phyloP scores from a whole-genome alignment of 1,140 invertebrate species.

The Nasonia vitripennis region DNA sequence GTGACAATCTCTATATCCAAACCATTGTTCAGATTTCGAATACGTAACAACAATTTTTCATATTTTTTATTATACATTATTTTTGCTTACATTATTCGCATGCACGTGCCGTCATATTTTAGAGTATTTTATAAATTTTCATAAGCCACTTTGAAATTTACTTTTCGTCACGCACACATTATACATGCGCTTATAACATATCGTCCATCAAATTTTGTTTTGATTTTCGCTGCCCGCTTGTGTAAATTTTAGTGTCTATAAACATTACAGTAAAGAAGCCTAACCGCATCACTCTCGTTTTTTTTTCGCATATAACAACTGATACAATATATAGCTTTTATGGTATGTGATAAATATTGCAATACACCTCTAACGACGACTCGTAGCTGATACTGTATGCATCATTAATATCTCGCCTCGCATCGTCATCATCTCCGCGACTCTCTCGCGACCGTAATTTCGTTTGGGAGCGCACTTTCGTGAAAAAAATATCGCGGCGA shows the following conservation, averaged over 20 bases:
- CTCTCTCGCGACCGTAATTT: too few relatives aligned
- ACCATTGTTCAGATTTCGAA: too few relatives aligned
- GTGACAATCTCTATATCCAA: too few relatives aligned
- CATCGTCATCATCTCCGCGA: not conserved
- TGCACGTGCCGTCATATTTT: not conserved
- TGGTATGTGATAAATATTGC: not conserved
- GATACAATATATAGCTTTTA: not conserved
- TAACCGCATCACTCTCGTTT: not conserved
- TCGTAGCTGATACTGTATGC: too few relatives aligned
- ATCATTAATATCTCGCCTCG: too few relatives aligned
- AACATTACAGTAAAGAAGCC: not conserved
- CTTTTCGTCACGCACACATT: not conserved
- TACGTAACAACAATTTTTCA: not conserved
- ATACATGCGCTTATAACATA: not conserved
- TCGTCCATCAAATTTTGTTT: not conserved
- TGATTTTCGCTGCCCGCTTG: not conserved
- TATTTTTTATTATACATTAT: not conserved
- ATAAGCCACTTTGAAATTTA: not conserved
- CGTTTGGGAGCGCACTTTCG: too few relatives aligned
- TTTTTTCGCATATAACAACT: not conserved
- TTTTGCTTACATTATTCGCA: not conserved
- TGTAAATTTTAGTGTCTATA: not conserved
- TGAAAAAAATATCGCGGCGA: too few relatives aligned
- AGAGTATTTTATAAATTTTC: not conserved
- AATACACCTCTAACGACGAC: too few relatives aligned